A percentile compares a stretch with the other conserved stretches of the same genome.
Conservation (phyloP, 2,797 vertebrate species). For the Phrynocephalus forsythii region DNA sequence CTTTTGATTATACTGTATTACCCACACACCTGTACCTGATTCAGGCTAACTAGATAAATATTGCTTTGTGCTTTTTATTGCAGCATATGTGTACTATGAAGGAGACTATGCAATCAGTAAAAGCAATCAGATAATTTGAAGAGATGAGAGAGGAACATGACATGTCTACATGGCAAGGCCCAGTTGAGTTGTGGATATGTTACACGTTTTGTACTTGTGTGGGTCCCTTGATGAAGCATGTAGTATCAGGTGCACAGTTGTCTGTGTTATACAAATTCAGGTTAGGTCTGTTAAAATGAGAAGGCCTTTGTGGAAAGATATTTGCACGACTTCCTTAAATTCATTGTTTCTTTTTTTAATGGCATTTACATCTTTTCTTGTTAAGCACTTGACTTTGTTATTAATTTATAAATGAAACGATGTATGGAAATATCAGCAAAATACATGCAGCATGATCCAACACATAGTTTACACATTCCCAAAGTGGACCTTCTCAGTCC, state of each 20-base stretch:
- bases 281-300: background rate
- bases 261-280: background rate
- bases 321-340: background rate
- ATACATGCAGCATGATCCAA: background rate
- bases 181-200: conserved; percentile 10
- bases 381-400: background rate
- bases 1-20: conserved; percentile 24
- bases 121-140: background rate
- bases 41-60: background rate
- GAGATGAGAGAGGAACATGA: background rate
- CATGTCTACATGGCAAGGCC: conserved; percentile 4
- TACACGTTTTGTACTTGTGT: background rate
- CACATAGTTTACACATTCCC: background rate
- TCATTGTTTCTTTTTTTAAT: background rate
- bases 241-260: background rate
- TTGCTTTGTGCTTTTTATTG: conserved; percentile 12
- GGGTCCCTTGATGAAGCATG: background rate
- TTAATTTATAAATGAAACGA: background rate
- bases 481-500: too few relatives aligned
- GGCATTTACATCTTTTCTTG: background rate
- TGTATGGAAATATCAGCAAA: fast-evolving
- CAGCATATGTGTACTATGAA: background rate
- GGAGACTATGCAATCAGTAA: conserved; percentile 16
- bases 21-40: background rate
- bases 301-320: background rate